Evolutionary conservation across 2,888 invertebrate species (phyloP), one percentile per base, ranked within the genome.

Genomic region (Tyria jacobaeae): DNA sequence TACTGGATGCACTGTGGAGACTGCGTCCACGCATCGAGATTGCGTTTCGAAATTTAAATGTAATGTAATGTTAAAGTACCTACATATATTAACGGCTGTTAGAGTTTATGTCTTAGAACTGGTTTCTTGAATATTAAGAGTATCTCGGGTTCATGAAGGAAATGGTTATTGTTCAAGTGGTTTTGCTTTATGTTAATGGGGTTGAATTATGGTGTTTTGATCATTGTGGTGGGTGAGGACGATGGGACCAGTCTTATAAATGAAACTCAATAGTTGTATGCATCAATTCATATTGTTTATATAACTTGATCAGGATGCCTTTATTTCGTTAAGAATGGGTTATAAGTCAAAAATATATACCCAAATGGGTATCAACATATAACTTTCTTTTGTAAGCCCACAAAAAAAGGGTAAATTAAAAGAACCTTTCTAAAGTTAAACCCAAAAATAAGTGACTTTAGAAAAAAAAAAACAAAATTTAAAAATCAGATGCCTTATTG

Each of bases 31-130:
- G 66, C 69, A 70, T 70, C 61, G 70, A 71, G 71, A 78, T 81
- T 76, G 69, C 70, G 60, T 73, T 75, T 72, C 71, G 69, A 73
- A 63, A 71, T 66, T 63, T 61, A 62, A 69, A 72, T 66, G 60
- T 66, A 69, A 72, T 66, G 60, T 66, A 58, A 58, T 41, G 57
- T 62, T 60, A 24, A 60, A 73, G 56, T 55, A 67, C 60, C 62
- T 58, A 57, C 64, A 71, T 73, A 69, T 71, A 73, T 76, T 71
- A 76, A 73, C 60, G 62, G 74, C n/a, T 57, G 50, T 67, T 70
- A 62, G 57, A 50, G 34, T 58, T 61, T 64, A 51, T 34, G 34
- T 51, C 17, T 51, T 37, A 25, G n/a, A 39, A 62, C 57, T 17
- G 27, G 62, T 62, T 54, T 57, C 48, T 41, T 24, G 41, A 54